Base-by-base conservation (phyloP, 1,140 invertebrate species). In the Grapholita molesta region DNA sequence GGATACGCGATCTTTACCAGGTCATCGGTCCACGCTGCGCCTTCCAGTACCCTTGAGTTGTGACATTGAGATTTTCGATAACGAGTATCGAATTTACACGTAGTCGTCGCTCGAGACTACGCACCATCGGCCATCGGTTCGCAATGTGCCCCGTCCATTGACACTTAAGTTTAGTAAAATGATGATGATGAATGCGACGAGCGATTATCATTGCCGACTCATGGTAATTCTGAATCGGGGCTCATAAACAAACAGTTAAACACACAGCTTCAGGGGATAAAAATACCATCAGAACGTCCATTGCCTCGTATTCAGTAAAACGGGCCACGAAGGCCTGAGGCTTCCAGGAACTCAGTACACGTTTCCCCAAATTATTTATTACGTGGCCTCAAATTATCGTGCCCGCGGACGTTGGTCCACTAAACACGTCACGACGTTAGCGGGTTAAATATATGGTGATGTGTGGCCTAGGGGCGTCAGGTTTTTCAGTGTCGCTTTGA, bases 331-430 rank as follows among this genome's bases (percentile, higher is more conserved):
- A 25, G 1, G 55, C 55, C 55, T 6, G 3, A 30, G 55, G 55
- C 25, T 61, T 61, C 55, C 25, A 18, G 55, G 55, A 61, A 61
- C 21, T 61, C 12, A n/a, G 25, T 15, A 25, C 25, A 25, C 55
- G 55, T 61, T 61, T 61, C 55, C 25, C 55, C 55, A 61, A 61
- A 61, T 61, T 61, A 61, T 61, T 61, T 61, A 61, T 61, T 28
- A 30, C n/a, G 55, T 61, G 55, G 53, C 53, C 53, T 55, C 23
- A 24, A 55, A 28, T 28, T 55, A 28, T 55, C 21, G 53, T 9
- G 42, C n/a, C 28, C 42, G 42, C 33, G 9, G 33, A 35, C 9
- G 33, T 35, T 30, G 28, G 28, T 30, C 12, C 12, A 42, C 18
- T 48, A 48, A 48, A 48, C 42, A 7, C 42, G 42, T 48, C 42